Evolutionary conservation across 2,797 vertebrate genomes (phyloP).

Genomic region (Cossypha caffra): DNA sequence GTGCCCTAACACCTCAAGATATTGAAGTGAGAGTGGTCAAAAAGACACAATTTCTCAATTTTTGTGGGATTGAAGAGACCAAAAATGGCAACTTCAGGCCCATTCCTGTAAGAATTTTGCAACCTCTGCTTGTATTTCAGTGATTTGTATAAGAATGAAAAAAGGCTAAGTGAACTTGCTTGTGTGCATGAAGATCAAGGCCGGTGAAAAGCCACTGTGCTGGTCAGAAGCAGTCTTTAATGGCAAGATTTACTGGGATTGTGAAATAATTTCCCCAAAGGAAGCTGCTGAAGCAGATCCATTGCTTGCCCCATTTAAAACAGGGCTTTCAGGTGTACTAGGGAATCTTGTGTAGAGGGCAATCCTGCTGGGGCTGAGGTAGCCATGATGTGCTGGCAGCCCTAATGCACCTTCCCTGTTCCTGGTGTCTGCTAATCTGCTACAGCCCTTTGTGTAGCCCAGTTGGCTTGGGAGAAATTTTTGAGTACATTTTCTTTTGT

Average conservation of each 20-base stretch:
- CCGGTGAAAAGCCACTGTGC: neutral
- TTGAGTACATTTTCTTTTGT: neutral
- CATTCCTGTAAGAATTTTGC: neutral
- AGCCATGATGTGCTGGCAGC: too few species aligned
- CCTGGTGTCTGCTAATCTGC: neutral
- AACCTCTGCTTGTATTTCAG: neutral
- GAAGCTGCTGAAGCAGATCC: neutral
- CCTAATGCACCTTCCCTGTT: neutral
- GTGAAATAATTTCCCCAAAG: neutral
- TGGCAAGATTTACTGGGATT: neutral
- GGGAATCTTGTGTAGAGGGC: too few species aligned
- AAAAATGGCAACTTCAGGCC: neutral
- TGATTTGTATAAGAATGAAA: neutral
- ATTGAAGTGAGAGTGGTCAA: neutral
- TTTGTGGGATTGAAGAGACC: neutral
- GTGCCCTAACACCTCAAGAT: too few species aligned
- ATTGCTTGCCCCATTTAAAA: neutral
- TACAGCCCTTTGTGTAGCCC: neutral
- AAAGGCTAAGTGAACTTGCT: neutral
- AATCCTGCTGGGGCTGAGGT: too few species aligned
- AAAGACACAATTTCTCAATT: neutral
- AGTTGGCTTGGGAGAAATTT: neutral
- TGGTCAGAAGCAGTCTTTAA: neutral
- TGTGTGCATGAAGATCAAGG: neutral
- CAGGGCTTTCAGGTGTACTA: neutral